Evolutionary conservation across 2,113 vertebrate genomes (phyloP).

Genomic region (Hipposideros armiger): DNA sequence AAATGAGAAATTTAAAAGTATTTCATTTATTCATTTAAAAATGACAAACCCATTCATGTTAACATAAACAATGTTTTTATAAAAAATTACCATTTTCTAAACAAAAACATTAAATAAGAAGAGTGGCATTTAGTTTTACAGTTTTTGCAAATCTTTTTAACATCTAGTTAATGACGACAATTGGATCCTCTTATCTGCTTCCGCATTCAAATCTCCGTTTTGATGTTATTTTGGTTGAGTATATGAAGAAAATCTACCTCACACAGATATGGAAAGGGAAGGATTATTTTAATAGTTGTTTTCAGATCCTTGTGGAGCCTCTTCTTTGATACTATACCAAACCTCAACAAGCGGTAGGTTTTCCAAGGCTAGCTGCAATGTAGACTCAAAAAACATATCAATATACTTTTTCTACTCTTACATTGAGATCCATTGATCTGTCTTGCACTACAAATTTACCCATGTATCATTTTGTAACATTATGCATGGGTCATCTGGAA

Average conservation of each 20-base stretch:
- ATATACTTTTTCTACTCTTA: not conserved
- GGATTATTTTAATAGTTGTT: not conserved
- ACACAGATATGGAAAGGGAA: not conserved
- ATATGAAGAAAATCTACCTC: constrained; percentile 12
- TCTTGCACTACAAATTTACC: not conserved
- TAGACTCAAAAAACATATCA: not conserved
- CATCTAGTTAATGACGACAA: not conserved
- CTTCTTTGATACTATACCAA: not conserved
- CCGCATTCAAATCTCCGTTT: not conserved
- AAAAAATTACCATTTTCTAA: not conserved
- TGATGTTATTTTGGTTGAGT: not conserved
- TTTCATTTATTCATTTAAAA: not conserved
- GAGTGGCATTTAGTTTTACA: not conserved
- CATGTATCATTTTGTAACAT: not conserved
- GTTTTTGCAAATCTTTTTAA: not conserved
- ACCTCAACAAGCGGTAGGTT: not conserved
- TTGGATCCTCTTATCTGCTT: not conserved
- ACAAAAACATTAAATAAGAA: not conserved
- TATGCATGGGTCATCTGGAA: not conserved
- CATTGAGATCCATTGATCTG: not conserved
- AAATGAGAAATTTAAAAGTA: not conserved
- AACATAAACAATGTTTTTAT: not conserved
- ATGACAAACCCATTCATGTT: not conserved
- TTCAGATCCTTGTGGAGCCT: not conserved
- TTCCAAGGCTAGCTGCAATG: not conserved